phyloP scores from a whole-genome alignment of 2,797 vertebrate species.

The Tachyglossus aculeatus region DNA sequence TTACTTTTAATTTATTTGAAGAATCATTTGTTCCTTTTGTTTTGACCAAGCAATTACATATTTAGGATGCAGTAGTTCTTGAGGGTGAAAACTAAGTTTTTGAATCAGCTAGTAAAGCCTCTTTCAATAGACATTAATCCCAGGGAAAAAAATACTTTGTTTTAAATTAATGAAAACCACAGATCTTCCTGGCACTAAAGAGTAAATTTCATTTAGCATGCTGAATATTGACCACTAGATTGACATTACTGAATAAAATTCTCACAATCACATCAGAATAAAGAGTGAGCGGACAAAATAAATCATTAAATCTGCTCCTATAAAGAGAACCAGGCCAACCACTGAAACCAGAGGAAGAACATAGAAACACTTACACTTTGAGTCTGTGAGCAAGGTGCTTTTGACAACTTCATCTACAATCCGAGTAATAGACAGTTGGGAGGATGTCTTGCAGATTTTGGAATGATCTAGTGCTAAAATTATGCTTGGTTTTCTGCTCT shows the following conservation, averaged over 20 bases:
- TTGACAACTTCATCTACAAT: background rate
- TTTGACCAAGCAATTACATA: no score
- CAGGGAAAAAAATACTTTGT: no score
- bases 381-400: background rate
- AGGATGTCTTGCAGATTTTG: background rate
- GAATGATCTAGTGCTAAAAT: conserved; percentile 1
- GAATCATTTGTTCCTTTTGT: no score
- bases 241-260: background rate
- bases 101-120: no score
- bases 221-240: background rate
- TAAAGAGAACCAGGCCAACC: background rate
- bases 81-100: no score
- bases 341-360: background rate
- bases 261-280: background rate
- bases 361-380: background rate
- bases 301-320: background rate
- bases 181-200: no score
- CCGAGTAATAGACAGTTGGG: conserved; percentile 3
- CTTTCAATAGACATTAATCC: no score
- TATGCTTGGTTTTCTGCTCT: background rate
- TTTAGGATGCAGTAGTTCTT: no score
- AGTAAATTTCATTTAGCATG: no score
- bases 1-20: no score
- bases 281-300: background rate
- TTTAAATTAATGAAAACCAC: no score